phyloP scores from a whole-genome alignment of 1,140 invertebrate genomes.

The Anoplolepis gracilipes region DNA sequence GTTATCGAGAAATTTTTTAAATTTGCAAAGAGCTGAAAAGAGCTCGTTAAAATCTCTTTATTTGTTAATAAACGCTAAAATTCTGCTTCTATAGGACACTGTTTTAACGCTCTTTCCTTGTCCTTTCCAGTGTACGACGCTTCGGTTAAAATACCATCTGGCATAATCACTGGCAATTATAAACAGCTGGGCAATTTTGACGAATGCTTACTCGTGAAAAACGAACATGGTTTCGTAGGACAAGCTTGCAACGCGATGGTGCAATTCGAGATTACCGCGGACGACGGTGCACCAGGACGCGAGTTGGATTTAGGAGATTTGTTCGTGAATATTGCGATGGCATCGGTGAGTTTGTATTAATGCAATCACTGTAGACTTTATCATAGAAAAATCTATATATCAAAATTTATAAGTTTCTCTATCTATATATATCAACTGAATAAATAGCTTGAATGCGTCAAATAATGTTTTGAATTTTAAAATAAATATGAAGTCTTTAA shows the following conservation, averaged over 20 bases:
- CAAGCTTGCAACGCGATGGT: conserved; percentile 78
- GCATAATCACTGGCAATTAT: conserved; percentile 84
- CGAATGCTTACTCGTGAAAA: conserved; percentile 82
- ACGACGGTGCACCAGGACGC: conserved; percentile 7
- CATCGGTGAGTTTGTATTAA: conserved; percentile 73
- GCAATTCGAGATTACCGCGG: conserved; percentile 72
- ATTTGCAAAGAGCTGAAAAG: too few relatives aligned
- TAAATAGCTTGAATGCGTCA: not conserved
- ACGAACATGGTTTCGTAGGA: conserved; percentile 72
- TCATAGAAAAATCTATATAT: not conserved
- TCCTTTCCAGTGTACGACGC: conserved; percentile 86
- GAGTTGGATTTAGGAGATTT: conserved; percentile 74
- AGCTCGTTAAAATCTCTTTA: too few relatives aligned
- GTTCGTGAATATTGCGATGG: conserved; percentile 72
- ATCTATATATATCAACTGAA: not conserved
- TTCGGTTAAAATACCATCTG: conserved; percentile 83
- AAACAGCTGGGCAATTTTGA: conserved; percentile 86
- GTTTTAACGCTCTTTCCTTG: conserved; percentile 6
- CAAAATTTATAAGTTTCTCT: not conserved
- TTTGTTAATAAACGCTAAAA: too few relatives aligned
- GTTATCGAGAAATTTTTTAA: too few relatives aligned
- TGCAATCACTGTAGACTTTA: not conserved
- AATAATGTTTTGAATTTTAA: not conserved
- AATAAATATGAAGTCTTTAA: too few relatives aligned
- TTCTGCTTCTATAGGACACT: not conserved